Evolutionary conservation across 2,113 vertebrate genomes (phyloP).

Genomic region (Scartelaos histophorus): DNA sequence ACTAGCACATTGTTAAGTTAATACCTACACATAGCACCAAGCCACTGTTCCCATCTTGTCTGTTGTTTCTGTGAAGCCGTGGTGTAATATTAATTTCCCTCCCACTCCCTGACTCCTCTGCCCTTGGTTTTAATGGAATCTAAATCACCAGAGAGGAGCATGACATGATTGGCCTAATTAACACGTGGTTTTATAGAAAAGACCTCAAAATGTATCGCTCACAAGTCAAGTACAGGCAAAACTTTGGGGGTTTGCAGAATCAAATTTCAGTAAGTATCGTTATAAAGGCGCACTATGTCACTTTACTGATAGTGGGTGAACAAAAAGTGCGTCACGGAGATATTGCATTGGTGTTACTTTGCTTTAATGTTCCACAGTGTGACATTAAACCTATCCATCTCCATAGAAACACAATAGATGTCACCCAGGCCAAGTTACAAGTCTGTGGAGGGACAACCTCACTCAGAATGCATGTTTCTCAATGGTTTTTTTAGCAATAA

Average conservation of each 20-base stretch:
- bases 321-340: too few relatives aligned
- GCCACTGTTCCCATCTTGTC: background rate
- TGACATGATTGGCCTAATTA: slow-evolving; percentile 10
- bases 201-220: slow-evolving; percentile 2
- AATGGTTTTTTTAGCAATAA: too few relatives aligned
- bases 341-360: too few relatives aligned
- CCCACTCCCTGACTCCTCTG: slow-evolving; percentile 8
- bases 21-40: background rate
- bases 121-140: slow-evolving; percentile 9
- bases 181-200: background rate
- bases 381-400: too few relatives aligned
- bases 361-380: background rate
- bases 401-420: too few relatives aligned
- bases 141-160: slow-evolving; percentile 11
- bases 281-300: background rate
- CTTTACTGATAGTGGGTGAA: too few relatives aligned
- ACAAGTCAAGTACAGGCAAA: background rate
- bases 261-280: background rate
- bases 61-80: background rate
- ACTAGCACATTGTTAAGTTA: background rate
- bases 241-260: background rate
- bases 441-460: too few relatives aligned
- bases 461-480: too few relatives aligned
- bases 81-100: background rate
- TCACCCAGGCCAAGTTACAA: too few relatives aligned